Evolutionary conservation across 2,797 vertebrate genomes (phyloP).

Genomic region (Spinibarbus caldwelli): DNA sequence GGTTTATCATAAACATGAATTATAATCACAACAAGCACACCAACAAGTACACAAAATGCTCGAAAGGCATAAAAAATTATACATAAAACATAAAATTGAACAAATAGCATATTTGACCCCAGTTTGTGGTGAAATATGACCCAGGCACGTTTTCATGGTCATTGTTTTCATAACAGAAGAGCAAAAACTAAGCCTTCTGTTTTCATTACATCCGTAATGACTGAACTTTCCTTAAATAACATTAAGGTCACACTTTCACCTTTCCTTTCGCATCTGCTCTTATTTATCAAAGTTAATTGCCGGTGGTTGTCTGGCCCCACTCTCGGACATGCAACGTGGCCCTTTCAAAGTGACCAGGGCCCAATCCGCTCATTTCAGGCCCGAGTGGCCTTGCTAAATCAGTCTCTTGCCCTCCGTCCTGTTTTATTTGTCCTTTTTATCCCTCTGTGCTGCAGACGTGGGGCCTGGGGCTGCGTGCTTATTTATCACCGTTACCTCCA

Average conservation of each 20-base stretch:
- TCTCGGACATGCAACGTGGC: constrained; percentile 12
- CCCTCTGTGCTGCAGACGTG: constrained; percentile 68
- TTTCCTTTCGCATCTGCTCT: not conserved
- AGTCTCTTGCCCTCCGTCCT: constrained; percentile 66
- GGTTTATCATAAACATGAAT: not conserved
- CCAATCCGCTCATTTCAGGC: constrained; percentile 68
- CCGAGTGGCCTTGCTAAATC: constrained; percentile 76
- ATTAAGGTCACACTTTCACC: not conserved
- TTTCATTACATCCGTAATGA: not conserved
- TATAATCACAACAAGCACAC: not conserved
- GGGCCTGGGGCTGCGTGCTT: constrained; percentile 70
- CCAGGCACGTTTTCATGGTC: not conserved
- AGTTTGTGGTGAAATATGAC: not conserved
- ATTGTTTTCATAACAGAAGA: not conserved
- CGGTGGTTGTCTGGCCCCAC: not conserved
- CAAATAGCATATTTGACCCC: not conserved
- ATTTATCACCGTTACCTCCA: constrained; percentile 76
- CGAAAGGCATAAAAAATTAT: not conserved
- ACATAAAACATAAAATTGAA: not conserved
- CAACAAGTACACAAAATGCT: not conserved
- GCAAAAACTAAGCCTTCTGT: not conserved
- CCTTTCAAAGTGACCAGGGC: constrained; percentile 47
- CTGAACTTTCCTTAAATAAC: constrained; percentile 5
- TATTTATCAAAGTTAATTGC: constrained; percentile 22
- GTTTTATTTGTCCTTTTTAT: constrained; percentile 69